These are phyloP conservation scores for Holothuria leucospilota DNA, from an alignment of 53 echinoderm and acorn worm species.

Conservation along the genomic window DNA sequence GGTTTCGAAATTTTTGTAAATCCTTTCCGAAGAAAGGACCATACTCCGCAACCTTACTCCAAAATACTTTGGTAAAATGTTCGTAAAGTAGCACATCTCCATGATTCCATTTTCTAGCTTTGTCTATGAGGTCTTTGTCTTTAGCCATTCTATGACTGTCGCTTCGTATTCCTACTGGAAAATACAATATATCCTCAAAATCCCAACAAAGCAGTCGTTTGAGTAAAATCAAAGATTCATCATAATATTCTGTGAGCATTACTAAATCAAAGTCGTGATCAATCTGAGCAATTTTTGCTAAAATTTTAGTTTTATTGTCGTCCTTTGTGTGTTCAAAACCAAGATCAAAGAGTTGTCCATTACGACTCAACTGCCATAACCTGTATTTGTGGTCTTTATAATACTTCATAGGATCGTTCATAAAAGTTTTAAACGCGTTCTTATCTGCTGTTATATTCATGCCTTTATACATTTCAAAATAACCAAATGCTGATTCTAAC, in stretches of 20 bases:
- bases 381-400: conserved; percentile 34
- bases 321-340: conserved; percentile 69
- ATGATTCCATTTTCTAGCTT: conserved; percentile 66
- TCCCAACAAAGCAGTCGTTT: conserved; percentile 70
- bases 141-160: conserved; percentile 13
- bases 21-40: conserved; percentile 75
- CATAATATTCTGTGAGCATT: conserved; percentile 66
- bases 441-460: conserved; percentile 42
- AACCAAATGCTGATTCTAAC: conserved; percentile 80
- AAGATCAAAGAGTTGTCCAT: conserved; percentile 72
- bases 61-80: conserved; percentile 82
- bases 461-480: conserved; percentile 67
- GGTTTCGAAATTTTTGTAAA: conserved; percentile 56
- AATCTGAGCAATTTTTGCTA: conserved; percentile 51
- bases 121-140: conserved; percentile 24
- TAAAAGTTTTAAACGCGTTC: conserved; percentile 58
- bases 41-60: conserved; percentile 71
- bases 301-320: conserved; percentile 35
- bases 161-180: conserved; percentile 57
- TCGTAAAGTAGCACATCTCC: conserved; percentile 74
- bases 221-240: conserved; percentile 69
- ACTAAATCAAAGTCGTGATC: conserved; percentile 65
- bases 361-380: conserved; percentile 65
- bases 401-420: conserved; percentile 56
- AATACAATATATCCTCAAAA: conserved; percentile 63